Conservation (phyloP, 2,797 vertebrate genomes). For the Zenarchopterus dispar region DNA sequence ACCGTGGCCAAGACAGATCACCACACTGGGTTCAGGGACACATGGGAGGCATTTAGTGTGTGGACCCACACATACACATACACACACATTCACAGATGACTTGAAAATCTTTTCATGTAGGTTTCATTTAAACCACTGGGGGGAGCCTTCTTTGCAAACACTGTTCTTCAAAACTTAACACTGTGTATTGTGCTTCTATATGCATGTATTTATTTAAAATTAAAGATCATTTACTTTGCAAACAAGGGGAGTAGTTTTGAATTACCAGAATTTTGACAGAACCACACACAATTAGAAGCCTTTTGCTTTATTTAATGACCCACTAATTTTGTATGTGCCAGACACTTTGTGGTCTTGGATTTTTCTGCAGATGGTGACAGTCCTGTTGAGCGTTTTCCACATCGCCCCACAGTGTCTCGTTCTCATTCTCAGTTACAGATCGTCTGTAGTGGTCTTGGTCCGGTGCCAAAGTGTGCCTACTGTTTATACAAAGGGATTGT, state of each 20-base stretch:
- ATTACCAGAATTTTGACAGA: slow-evolving; percentile 42
- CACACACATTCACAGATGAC: slow-evolving; percentile 21
- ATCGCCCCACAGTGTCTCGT: slow-evolving; percentile 55
- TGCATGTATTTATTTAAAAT: slow-evolving; percentile 40
- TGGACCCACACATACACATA: slow-evolving; percentile 14
- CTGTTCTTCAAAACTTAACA: slow-evolving; percentile 25
- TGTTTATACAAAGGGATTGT: slow-evolving; percentile 50
- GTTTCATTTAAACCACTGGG: slow-evolving; percentile 66
- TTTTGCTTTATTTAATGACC: slow-evolving; percentile 52
- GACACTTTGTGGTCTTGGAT: slow-evolving; percentile 67
- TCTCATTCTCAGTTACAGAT: slow-evolving; percentile 59
- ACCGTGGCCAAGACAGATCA: slow-evolving; percentile 62
- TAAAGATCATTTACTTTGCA: slow-evolving; percentile 29
- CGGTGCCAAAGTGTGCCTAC: slow-evolving; percentile 40
- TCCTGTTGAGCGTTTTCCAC: slow-evolving; percentile 67
- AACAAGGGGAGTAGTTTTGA: slow-evolving; percentile 36
- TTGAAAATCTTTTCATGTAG: slow-evolving; percentile 46
- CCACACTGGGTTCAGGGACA: slow-evolving; percentile 54
- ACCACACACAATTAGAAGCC: slow-evolving; percentile 55
- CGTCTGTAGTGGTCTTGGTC: slow-evolving; percentile 40
- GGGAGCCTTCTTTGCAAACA: slow-evolving; percentile 62
- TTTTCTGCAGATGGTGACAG: slow-evolving; percentile 72
- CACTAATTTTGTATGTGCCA: slow-evolving; percentile 60
- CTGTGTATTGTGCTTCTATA: slow-evolving; percentile 30
- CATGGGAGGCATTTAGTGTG: slow-evolving; percentile 61